These are phyloP conservation scores for Stegostoma tigrinum DNA, from an alignment of 2,113 vertebrate species.

Conservation along the genomic window DNA sequence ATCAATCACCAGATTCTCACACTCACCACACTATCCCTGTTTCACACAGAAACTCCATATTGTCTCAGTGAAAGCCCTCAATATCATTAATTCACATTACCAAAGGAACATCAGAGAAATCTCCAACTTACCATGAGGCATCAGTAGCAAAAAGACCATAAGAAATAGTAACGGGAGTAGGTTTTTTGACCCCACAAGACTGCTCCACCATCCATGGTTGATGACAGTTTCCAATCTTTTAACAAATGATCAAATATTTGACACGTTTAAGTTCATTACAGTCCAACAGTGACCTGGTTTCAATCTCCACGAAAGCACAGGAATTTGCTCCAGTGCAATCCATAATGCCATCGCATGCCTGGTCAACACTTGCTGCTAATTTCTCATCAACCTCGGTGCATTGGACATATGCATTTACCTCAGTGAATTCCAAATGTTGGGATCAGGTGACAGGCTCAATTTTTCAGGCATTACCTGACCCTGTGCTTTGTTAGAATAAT, in stretches of 20 bases:
- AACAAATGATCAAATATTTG: not conserved
- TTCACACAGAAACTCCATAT: too few relatives aligned
- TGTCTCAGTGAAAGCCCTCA: not conserved
- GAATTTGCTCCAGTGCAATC: not conserved
- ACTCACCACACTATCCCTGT: not conserved
- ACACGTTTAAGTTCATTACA: not conserved
- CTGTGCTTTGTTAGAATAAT: not conserved
- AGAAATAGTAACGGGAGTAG: too few relatives aligned
- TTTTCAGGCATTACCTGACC: not conserved
- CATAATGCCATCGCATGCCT: not conserved
- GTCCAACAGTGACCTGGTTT: not conserved
- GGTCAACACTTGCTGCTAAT: not conserved
- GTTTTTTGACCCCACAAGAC: too few relatives aligned
- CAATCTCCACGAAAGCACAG: not conserved
- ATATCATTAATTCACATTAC: not conserved
- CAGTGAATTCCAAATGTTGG: not conserved
- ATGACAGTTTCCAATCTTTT: not conserved
- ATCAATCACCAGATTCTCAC: too few relatives aligned
- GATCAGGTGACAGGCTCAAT: not conserved
- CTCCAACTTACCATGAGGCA: not conserved
- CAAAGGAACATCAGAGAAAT: not conserved
- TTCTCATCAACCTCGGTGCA: not conserved
- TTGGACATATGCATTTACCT: not conserved
- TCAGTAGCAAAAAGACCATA: not conserved
- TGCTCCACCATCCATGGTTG: too few relatives aligned